phyloP scores from a whole-genome alignment of 53 echinoderm and acorn worm species.

The Pentamera pediparva region DNA sequence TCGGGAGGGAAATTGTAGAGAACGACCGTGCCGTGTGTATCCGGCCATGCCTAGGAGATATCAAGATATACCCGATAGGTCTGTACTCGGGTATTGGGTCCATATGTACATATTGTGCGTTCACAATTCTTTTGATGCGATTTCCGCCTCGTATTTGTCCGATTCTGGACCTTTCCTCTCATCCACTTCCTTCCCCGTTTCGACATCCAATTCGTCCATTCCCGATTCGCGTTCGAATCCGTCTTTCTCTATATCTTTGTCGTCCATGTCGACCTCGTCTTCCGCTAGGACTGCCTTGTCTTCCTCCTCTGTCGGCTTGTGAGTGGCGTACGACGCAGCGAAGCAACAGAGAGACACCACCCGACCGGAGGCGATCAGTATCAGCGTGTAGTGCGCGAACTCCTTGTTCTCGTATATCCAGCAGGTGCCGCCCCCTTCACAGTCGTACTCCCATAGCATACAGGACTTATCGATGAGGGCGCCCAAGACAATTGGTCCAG shows the following conservation, averaged over 20 bases:
- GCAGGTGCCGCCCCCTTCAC: conserved; percentile 64
- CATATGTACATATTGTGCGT: no score
- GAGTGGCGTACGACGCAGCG: conserved; percentile 39
- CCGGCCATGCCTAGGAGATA: no score
- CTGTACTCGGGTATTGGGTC: no score
- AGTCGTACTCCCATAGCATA: conserved; percentile 73
- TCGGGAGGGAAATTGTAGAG: no score
- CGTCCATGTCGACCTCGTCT: neutral
- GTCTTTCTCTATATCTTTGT: neutral
- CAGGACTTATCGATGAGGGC: conserved; percentile 78
- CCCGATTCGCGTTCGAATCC: neutral
- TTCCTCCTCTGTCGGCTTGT: conserved; percentile 43
- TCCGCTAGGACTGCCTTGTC: neutral
- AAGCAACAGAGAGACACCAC: conserved; percentile 55
- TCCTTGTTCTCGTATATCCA: conserved; percentile 82
- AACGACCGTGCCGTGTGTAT: no score
- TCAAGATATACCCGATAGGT: no score
- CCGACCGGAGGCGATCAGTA: conserved; percentile 46
- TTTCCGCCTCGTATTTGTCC: no score
- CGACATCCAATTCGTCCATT: no score
- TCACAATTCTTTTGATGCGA: no score
- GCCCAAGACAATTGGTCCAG: conserved; percentile 85
- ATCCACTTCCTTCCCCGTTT: no score
- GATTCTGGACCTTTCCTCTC: no score
- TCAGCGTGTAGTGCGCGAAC: conserved; percentile 58